phyloP scores from a whole-genome alignment of 2,797 vertebrate genomes.

The Thripadectes ignobilis region DNA sequence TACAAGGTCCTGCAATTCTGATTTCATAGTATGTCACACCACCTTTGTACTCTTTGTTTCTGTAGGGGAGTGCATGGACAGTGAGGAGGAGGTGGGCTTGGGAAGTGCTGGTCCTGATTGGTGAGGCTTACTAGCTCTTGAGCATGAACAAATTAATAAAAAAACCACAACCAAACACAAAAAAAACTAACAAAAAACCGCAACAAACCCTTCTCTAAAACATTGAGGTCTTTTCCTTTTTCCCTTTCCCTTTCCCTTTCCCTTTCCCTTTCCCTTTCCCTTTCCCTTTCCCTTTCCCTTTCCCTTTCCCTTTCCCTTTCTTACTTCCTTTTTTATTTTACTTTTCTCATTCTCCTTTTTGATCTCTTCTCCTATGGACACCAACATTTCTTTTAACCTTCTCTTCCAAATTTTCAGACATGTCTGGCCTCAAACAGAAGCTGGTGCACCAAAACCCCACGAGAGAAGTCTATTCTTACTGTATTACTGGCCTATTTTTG shows the following conservation, averaged over 20 bases:
- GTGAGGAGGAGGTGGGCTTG: neutral
- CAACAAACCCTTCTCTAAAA: neutral
- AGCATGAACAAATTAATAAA: neutral
- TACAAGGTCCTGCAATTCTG: neutral
- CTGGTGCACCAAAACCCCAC: neutral
- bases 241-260: too few species aligned
- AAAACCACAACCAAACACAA: neutral
- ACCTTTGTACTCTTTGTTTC: neutral
- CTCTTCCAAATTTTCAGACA: neutral
- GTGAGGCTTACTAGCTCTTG: neutral
- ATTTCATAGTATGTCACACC: neutral
- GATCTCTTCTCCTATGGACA: neutral
- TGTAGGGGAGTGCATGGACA: neutral
- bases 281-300: neutral
- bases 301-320: too few species aligned
- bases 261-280: neutral
- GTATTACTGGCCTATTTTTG: conserved; percentile 20
- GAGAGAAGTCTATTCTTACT: conserved; percentile 39
- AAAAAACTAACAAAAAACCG: neutral
- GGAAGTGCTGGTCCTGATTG: neutral
- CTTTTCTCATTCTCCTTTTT: neutral
- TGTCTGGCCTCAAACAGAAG: neutral
- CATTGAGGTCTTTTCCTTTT: neutral
- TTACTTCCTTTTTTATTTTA: neutral
- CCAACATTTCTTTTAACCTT: conserved; percentile 10